Evolutionary conservation across 2,113 vertebrate genomes (phyloP), one percentile per base, ranked within the genome.

Genomic region (Phylloscopus trochiloides): DNA sequence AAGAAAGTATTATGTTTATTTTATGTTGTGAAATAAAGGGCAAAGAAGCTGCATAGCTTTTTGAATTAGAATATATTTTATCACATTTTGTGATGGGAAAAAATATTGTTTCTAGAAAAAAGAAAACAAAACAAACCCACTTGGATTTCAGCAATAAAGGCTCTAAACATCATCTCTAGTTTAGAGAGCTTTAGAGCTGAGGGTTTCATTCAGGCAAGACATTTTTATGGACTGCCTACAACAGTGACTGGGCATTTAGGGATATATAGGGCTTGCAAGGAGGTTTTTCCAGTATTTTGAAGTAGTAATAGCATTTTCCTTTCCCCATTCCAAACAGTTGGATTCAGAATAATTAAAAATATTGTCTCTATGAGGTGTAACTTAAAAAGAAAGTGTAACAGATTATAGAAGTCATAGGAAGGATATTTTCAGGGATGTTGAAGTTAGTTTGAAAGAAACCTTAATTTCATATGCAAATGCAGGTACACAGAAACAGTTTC

Each of bases 11-110:
- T 62, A 1, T 52, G 12, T n/a, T 75, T 93, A 20, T 62, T 21
- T 65, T 47, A 18, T 25, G 2, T 32, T 57, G 34, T 45, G 31
- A 83, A 82, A 65, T 61, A 76, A 51, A 58, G 31, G 11, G 21
- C 20, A 7, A 73, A 68, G 10, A 43, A 18, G 7, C 7, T 40
- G 9, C 0, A 0, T 74, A 70, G 12, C 8, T 92, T 87, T 90
- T 51, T 19, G 34, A 31, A 51, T 59, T 71, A 17, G 17, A 38
- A 58, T 63, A 12, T 47, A 2, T 75, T 65, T 90, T 18, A 9
- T 42, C 14, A 14, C 5, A 14, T 65, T 25, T 80, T 61, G 8
- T 67, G 51, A 50, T 70, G 9, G 18, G 10, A 25, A 68, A 80
- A 40, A 48, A 7, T 38, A 31, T 2, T 42, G 3, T 55, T 88